These are phyloP conservation scores for Hyposmocoma kahamanoa DNA, from an alignment of 1,140 invertebrate species.

Conservation along the genomic window DNA sequence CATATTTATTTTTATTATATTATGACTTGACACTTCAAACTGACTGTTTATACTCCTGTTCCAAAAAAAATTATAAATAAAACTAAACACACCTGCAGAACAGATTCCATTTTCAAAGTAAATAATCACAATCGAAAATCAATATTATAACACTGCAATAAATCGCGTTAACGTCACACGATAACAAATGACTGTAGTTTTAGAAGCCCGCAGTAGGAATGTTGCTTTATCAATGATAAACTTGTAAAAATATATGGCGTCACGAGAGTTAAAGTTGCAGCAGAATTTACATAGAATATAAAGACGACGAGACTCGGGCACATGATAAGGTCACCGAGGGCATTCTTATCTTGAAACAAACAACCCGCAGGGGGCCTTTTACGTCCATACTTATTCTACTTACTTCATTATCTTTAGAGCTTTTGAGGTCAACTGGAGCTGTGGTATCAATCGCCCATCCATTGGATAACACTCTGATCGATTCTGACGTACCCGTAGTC, in stretches of 20 bases:
- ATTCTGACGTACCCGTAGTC: conserved; percentile 50
- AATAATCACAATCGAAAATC: too few relatives aligned
- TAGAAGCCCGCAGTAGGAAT: background rate
- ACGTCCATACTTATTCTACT: conserved; percentile 25
- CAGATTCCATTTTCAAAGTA: background rate
- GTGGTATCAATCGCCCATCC: conserved; percentile 64
- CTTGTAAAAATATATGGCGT: conserved; percentile 5
- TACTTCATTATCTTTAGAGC: conserved; percentile 57
- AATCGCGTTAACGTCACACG: background rate
- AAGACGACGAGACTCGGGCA: too few relatives aligned
- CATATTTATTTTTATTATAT: too few relatives aligned
- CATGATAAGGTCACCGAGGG: conserved; percentile 39
- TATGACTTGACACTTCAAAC: too few relatives aligned
- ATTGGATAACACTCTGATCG: conserved; percentile 39
- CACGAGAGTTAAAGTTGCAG: conserved; percentile 12
- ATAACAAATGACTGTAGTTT: background rate
- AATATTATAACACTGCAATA: background rate
- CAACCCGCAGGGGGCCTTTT: conserved; percentile 55
- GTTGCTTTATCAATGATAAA: background rate
- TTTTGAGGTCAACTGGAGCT: conserved; percentile 54
- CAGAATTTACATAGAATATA: conserved; percentile 5
- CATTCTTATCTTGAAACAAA: conserved; percentile 49
- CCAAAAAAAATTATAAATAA: background rate
- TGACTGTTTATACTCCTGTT: too few relatives aligned
- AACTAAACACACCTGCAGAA: conserved; percentile 3